A percentile compares a stretch with the other conserved stretches of the same genome.
Evolutionary conservation across 2,888 invertebrate species (phyloP).

Genomic region (Microdon myrmicae): DNA sequence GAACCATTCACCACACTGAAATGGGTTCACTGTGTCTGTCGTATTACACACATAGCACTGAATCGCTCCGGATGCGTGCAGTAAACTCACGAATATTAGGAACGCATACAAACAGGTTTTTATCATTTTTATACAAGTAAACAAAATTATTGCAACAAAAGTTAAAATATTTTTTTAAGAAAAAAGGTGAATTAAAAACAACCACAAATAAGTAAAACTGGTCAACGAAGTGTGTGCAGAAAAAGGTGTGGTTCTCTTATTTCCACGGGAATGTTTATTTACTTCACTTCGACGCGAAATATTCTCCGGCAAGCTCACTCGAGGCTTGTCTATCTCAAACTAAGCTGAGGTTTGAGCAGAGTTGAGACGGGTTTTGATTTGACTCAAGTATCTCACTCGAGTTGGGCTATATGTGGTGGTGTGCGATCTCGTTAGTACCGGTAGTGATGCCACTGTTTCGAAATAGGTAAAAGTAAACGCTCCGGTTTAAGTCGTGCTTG

Average conservation of each 20-base stretch:
- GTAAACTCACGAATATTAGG: constrained; percentile 39
- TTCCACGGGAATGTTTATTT: background rate
- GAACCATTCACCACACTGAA: constrained; percentile 86
- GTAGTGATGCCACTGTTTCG: constrained; percentile 35
- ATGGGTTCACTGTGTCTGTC: constrained; percentile 78
- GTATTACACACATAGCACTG: constrained; percentile 92
- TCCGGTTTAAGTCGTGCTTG: too few species aligned
- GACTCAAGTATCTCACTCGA: constrained; percentile 30
- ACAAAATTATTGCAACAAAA: constrained; percentile 1
- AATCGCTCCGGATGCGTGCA: constrained; percentile 71
- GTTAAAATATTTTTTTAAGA: constrained; percentile 3
- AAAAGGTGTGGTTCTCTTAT: constrained; percentile 5
- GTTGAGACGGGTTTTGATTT: constrained; percentile 28
- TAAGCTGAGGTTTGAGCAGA: constrained; percentile 23
- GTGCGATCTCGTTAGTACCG: background rate
- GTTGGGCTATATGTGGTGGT: constrained; percentile 9
- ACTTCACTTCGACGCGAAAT: background rate
- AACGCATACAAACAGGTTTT: constrained; percentile 20
- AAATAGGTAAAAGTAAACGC: background rate
- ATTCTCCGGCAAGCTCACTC: constrained; percentile 31
- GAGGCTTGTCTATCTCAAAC: constrained; percentile 29
- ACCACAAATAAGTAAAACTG: background rate
- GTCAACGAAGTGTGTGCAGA: background rate
- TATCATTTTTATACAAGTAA: constrained; percentile 12
- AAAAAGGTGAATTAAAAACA: background rate